Base-by-base conservation (phyloP, 2,888 invertebrate genomes). In the Steromphala cineraria region DNA sequence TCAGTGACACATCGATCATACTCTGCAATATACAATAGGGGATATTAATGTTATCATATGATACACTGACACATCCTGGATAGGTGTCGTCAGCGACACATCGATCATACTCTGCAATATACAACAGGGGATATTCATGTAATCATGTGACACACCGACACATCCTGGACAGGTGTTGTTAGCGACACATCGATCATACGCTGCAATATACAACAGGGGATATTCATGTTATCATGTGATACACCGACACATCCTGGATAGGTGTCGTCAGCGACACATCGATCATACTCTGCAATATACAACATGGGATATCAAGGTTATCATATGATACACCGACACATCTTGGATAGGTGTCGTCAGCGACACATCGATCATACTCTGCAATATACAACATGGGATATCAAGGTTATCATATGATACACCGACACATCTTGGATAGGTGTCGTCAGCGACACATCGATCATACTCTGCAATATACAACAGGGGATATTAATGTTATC, bases 381-480 rank as follows among this genome's bases (percentile, higher is more conserved):
- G 36, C 36, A 36, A 36, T 36, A 36, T 36, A 36, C 36, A 36
- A 36, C 36, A 36, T 3, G 36, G 36, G 36, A 36, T 36, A 36
- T 36, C 3, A 36, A 8, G 4, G 8, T 36, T 36, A 36, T 36
- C 8, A 36, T 8, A 36, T 96, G 95, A 83, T 95, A 95, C 55
- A 96, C 96, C 87, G 95, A 95, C 85, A 96, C 96, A 90, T 97
- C 96, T 93, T 97, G 96, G 71, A 97, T 94, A 0, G 96, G 96
- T 3, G 96, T 96, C 83, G 95, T 95, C 92, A 96, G 95, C 0
- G 96, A 96, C 87, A 96, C 95, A 89, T 96, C 96, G 76, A 96
- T 96, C 95, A 97, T 95, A 85, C 95, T 95, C 96, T 96, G 94
- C 62, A 94, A 94, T 75, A 81, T 84, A 87, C 87, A 84, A 81